Conservation (phyloP, 2,888 invertebrate species). For the Rhorus exstirpatorius region DNA sequence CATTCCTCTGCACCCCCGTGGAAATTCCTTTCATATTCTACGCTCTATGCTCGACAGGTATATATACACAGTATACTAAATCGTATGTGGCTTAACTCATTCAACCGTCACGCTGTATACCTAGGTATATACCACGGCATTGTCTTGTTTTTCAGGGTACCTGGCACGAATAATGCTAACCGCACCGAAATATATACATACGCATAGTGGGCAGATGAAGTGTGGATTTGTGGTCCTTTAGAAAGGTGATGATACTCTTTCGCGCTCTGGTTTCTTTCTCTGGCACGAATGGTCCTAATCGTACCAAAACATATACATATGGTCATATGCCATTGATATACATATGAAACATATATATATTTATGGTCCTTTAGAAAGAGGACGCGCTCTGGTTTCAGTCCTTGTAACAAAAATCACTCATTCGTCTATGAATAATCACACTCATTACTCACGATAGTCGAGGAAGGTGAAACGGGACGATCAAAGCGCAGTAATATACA, state of each 20-base stretch:
- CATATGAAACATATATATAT: too few relatives aligned
- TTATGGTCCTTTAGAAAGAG: not conserved
- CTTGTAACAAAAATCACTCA: not conserved
- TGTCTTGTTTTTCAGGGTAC: conserved; percentile 6
- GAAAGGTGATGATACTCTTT: not conserved
- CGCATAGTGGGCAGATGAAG: not conserved
- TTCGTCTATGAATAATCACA: conserved; percentile 36
- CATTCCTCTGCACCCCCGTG: conserved; percentile 9
- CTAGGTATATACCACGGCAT: not conserved
- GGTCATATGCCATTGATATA: too few relatives aligned
- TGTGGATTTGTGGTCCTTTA: conserved; percentile 8
- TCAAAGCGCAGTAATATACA: not conserved
- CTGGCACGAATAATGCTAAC: conserved; percentile 10
- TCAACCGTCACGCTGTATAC: not conserved
- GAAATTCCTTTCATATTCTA: conserved; percentile 45
- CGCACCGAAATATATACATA: not conserved
- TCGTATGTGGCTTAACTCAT: conserved; percentile 37
- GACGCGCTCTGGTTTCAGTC: not conserved
- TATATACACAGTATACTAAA: conserved; percentile 23
- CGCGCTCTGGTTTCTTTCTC: not conserved
- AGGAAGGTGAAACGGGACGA: not conserved
- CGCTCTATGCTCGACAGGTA: conserved; percentile 9
- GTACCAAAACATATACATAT: too few relatives aligned
- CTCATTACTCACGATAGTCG: conserved; percentile 33
- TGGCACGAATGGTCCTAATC: too few relatives aligned